Evolutionary conservation across 2,113 vertebrate species (phyloP), one percentile per base, ranked within the genome.

Genomic region (Paralichthys olivaceus): DNA sequence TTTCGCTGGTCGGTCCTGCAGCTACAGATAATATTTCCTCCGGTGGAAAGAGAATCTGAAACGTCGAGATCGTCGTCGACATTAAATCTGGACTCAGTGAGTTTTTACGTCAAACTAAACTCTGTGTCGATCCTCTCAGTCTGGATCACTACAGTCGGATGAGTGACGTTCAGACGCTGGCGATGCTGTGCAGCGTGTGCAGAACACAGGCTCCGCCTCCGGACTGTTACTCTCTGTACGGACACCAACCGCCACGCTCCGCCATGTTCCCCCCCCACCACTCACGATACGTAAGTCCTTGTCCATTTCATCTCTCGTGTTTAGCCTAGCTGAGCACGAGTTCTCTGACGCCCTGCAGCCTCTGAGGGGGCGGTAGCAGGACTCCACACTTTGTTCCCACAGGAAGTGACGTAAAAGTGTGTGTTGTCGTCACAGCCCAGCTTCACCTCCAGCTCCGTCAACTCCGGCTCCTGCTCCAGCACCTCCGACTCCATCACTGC

Each of bases 141-240:
- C 77, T 99, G 92, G 95, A 96, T 59, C 97, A 99, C 83, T 99
- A 98, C 90, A 99, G 97, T 8, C 96, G 94, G 63, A 96, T 99
- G 88, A 98, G 97, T 0, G 98, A 99, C 0, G 96, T 99, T 7
- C 98, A 99, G 94, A 99, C 97, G 0, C 81, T 99, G 87, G 98
- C 97, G 43, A 98, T 99, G 98, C 93, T 99, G 51, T 99, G 98
- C 93, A 97, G 98, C 0, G 96, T 99, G 61, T 99, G 98, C 82
- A 95, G 95, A 91, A 94, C 95, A 72, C 96, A 96, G 25, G 92
- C 95, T 71, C 93, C 92, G 65, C 93, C 96, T 1, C 95, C 96
- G 62, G 96, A 97, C 17, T 80, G 87, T 22, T 91, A 87, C 5
- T 89, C 88, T 19, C 93, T 95, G 14, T 94, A 89, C 0, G 95